Percentiles rank a stretch among this genome's conserved stretches.
These are phyloP conservation scores for Eulemur coronatus DNA, from an alignment of 2,797 vertebrate genomes.

Conservation along the genomic window DNA sequence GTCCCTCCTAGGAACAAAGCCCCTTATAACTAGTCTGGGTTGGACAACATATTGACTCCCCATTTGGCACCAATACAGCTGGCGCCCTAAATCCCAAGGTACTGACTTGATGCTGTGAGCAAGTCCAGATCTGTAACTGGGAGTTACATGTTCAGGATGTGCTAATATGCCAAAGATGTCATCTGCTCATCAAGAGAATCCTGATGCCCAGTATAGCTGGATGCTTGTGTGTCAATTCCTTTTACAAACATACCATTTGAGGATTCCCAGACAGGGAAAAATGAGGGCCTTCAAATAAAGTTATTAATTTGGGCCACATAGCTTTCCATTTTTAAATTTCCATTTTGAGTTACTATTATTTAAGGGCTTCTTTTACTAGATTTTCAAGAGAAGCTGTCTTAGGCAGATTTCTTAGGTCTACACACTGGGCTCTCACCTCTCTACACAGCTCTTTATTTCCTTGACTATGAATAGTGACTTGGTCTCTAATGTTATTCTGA, in stretches of 20 bases:
- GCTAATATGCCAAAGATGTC: background rate
- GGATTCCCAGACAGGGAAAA: slow-evolving; percentile 47
- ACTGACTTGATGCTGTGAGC: slow-evolving; percentile 47
- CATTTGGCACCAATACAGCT: slow-evolving; percentile 65
- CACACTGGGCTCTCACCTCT: background rate
- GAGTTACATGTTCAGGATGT: slow-evolving; percentile 58
- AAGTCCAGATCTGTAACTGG: slow-evolving; percentile 50
- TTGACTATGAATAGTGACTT: slow-evolving; percentile 29
- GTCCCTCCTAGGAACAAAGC: slow-evolving; percentile 36
- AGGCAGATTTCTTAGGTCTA: slow-evolving; percentile 32
- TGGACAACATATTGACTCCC: slow-evolving; percentile 61
- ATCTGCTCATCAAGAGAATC: slow-evolving; percentile 71
- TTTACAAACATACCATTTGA: slow-evolving; percentile 63
- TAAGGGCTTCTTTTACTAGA: slow-evolving; percentile 14
- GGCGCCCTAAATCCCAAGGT: slow-evolving; percentile 44
- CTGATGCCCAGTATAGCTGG: slow-evolving; percentile 61
- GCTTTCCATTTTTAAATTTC: slow-evolving; percentile 38
- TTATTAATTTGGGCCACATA: background rate
- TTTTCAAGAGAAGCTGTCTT: slow-evolving; percentile 39
- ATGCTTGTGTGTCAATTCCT: slow-evolving; percentile 66
- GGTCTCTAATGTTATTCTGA: slow-evolving; percentile 51
- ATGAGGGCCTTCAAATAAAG: slow-evolving; percentile 47
- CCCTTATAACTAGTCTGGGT: background rate
- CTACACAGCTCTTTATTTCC: background rate
- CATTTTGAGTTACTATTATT: slow-evolving; percentile 29